Base-by-base conservation (phyloP, 1,140 invertebrate species). In the Chrysomallon squamiferum region DNA sequence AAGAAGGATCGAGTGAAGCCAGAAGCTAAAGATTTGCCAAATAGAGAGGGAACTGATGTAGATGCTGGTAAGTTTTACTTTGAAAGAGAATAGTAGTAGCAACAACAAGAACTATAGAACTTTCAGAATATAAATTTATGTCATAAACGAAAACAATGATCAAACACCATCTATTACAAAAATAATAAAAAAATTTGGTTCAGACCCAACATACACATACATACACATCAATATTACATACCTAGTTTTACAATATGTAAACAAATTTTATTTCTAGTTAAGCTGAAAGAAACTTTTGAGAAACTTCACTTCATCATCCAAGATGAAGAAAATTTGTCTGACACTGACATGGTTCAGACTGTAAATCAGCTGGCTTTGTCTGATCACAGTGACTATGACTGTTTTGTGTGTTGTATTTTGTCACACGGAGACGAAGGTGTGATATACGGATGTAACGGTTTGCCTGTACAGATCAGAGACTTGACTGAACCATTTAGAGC, bases 341-440 rank as follows among this genome's bases (percentile, higher is more conserved):
- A 69, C 29, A 57, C 33, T 13, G 33, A 69, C 3, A 75, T 77
- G 62, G 49, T 68, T 27, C 58, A 49, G 18, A 22, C 61, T 27
- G 32, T 68, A 4, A 45, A 29, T 3, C n/a, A 33, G 3, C 9
- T 45, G 22, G 52, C 65, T 20, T 13, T 63, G 3, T n/a, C n/a
- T n/a, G 61, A 73, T 49, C 77, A 80, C 50, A 49, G 7, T 2
- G 47, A 69, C 2, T 77, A 62, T 67, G 77, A 81, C 54, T 77
- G 73, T 65, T 80, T 81, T 59, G 74, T 75, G 11, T 77, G 73
- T 65, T 75, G 70, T 50, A 75, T 85, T 22, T 59, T 85, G 27
- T 74, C 79, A 5, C 84, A 85, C 57, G 84, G 84, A 9, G 72
- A 70, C 15, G 57, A 75, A 43, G 76, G 73, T 41, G 29, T 69